These are phyloP conservation scores for Epistrophe eligans DNA, from an alignment of 2,888 invertebrate genomes.

Conservation along the genomic window DNA sequence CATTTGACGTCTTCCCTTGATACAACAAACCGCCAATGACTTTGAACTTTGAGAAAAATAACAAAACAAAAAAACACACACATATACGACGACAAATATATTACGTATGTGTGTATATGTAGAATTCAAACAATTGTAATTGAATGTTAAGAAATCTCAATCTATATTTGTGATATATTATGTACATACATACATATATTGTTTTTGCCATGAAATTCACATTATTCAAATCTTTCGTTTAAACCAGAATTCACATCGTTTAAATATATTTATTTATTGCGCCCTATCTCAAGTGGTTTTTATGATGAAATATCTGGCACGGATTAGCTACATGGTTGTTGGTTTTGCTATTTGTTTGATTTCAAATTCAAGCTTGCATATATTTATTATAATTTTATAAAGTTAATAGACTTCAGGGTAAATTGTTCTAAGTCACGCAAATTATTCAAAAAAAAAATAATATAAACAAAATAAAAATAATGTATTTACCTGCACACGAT, in stretches of 20 bases:
- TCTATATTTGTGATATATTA: slow-evolving; percentile 4
- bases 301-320: slow-evolving; percentile 30
- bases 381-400: neutral
- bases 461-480: neutral
- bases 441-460: neutral
- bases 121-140: neutral
- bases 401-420: slow-evolving; percentile 49
- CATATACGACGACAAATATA: neutral
- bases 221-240: neutral
- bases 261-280: neutral
- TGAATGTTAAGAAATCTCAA: slow-evolving; percentile 3
- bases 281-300: slow-evolving; percentile 20
- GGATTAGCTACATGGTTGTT: slow-evolving; percentile 7
- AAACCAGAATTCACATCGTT: slow-evolving; percentile 3
- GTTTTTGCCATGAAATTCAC: neutral
- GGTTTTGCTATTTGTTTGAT: slow-evolving; percentile 33
- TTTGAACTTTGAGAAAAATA: neutral
- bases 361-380: slow-evolving; percentile 40
- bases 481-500: neutral
- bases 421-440: slow-evolving; percentile 58
- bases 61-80: neutral
- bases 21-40: neutral
- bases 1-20: slow-evolving; percentile 7
- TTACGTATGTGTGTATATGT: no score
- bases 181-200: no score